Evolutionary conservation across 2,888 invertebrate genomes (phyloP), one percentile per base, ranked within the genome.

Genomic region (Tanaodytes sp.): DNA sequence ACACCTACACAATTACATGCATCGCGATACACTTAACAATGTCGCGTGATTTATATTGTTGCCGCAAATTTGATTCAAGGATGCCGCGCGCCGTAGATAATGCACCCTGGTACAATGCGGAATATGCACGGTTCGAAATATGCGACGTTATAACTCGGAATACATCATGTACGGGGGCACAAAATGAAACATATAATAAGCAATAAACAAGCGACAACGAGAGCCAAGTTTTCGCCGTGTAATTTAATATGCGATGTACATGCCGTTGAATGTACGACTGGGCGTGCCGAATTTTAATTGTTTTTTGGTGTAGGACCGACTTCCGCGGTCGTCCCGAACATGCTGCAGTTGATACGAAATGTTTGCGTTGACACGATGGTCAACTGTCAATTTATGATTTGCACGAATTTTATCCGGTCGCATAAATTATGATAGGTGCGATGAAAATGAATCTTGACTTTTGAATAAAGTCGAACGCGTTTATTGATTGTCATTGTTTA

Each of bases 171-270:
- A 45, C 23, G 43, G 43, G 42, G 23, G 23, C 43, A 27, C 55
- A 64, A 55, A 48, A 51, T 57, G 64, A 64, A 64, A 57, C 31
- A 51, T 54, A 64, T 45, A 57, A 64, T 57, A 64, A 64, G 51
- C 57, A 57, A 57, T 64, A 57, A 64, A 64, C 57, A 57, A 64
- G 46, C 45, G 19, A 45, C 37, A 37, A 14, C 19, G 48, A 15
- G 12, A 57, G 52, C 14, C 19, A 31, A 42, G 31, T 30, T 16
- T 27, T 37, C 16, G 31, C 11, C 6, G 20, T 57, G 37, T 37
- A 57, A 57, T 57, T 57, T 57, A 45, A 57, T 55, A 23, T 45
- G 37, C 15, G 36, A 23, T 45, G 37, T 27, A 45, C 45, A 23
- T 31, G 52, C n/a, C 40, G 42, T 52, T 51, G 16, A 51, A 51